Evolutionary conservation across 2,888 invertebrate species (phyloP).

Genomic region (Lepas anatifera): DNA sequence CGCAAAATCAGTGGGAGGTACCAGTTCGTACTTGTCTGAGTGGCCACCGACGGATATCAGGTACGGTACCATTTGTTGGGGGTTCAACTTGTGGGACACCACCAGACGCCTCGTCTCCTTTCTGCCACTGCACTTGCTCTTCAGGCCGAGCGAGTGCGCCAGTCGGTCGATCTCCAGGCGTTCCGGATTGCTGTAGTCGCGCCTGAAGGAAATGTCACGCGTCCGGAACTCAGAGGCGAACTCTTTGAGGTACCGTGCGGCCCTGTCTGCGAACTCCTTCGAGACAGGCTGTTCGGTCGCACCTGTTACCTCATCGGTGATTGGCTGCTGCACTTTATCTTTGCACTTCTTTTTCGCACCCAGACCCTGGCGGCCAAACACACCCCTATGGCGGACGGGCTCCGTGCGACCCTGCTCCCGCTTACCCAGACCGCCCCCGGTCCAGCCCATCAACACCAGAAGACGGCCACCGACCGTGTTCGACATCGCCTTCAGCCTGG

Average conservation of each 20-base stretch:
- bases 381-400: conserved; percentile 39
- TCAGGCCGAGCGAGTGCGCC: conserved; percentile 38
- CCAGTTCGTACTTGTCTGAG: conserved; percentile 41
- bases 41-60: conserved; percentile 37
- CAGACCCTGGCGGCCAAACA: conserved; percentile 28
- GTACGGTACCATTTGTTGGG: conserved; percentile 38
- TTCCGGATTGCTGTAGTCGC: conserved; percentile 36
- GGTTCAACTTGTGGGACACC: conserved; percentile 39
- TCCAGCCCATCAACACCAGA: conserved; percentile 59
- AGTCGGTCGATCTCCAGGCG: conserved; percentile 36
- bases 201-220: conserved; percentile 35
- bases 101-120: conserved; percentile 39
- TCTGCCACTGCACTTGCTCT: conserved; percentile 41
- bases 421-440: conserved; percentile 54
- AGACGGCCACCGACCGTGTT: conserved; percentile 44
- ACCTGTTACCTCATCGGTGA: no score
- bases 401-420: conserved; percentile 49
- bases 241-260: conserved; percentile 30
- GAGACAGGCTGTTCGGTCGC: conserved; percentile 25
- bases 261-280: conserved; percentile 28
- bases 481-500: conserved; percentile 27
- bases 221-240: conserved; percentile 31
- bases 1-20: conserved; percentile 27
- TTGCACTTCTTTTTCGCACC: conserved; percentile 9
- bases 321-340: no score